These are phyloP conservation scores for Diplogasteroides magnus DNA, from an alignment of 1,140 invertebrate species.

Conservation along the genomic window DNA sequence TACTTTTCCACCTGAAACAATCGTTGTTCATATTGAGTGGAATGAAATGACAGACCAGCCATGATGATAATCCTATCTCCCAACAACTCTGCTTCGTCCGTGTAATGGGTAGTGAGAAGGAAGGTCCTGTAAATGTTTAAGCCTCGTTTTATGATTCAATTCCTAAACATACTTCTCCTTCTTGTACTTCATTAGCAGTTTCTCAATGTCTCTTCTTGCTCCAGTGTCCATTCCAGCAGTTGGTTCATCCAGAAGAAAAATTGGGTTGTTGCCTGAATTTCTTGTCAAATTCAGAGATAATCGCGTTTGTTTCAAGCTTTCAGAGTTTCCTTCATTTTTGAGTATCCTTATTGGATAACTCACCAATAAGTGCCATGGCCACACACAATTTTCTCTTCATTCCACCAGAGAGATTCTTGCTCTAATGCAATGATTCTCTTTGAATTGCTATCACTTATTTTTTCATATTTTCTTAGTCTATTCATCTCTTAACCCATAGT, in stretches of 20 bases:
- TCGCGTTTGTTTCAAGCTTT: neutral
- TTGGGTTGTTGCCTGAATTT: conserved; percentile 56
- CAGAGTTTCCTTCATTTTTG: conserved; percentile 7
- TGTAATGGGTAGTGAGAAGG: conserved; percentile 88
- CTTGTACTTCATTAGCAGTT: conserved; percentile 32
- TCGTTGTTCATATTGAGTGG: no score
- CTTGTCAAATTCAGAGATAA: conserved; percentile 8
- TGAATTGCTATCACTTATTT: no score
- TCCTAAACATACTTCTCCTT: conserved; percentile 7
- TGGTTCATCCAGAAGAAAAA: conserved; percentile 62
- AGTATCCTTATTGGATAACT: no score
- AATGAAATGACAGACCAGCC: no score
- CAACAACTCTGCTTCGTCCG: conserved; percentile 93
- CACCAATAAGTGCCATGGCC: conserved; percentile 57
- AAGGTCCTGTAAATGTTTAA: conserved; percentile 61
- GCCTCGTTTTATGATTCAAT: neutral
- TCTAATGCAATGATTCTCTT: no score
- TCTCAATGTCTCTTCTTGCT: conserved; percentile 60
- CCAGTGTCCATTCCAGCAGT: conserved; percentile 63
- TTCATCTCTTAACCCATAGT: no score
- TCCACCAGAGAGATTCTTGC: conserved; percentile 70
- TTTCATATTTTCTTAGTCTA: no score
- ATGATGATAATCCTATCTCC: conserved; percentile 66
- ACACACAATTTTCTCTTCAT: conserved; percentile 78
- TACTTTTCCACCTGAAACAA: conserved; percentile 65